Conservation (phyloP, 2,888 invertebrate species). For the Philaethria dido region DNA sequence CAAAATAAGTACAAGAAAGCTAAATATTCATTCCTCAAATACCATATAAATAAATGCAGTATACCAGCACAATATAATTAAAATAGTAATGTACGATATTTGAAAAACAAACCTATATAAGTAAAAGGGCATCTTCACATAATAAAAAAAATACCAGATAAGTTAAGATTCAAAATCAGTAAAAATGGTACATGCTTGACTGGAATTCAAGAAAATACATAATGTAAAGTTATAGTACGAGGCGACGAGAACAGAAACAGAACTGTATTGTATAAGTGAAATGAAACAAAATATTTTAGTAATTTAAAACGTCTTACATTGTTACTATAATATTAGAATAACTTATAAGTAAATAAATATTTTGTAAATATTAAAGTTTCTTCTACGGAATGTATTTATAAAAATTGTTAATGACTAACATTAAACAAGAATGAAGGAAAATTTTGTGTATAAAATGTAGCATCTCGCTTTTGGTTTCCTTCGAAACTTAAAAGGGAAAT, state of each 20-base stretch:
- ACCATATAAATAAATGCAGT: background rate
- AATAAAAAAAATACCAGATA: background rate
- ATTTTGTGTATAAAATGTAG: constrained; percentile 39
- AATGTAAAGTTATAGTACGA: background rate
- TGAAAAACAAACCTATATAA: background rate
- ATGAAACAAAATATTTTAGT: constrained; percentile 4
- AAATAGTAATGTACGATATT: background rate
- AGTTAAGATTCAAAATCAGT: background rate
- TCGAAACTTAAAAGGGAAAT: constrained; percentile 73
- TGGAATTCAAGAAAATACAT: background rate
- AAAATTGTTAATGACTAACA: background rate
- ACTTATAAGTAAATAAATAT: background rate
- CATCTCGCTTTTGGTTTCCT: constrained; percentile 71
- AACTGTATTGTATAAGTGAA: too few relatives aligned
- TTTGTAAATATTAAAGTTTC: background rate
- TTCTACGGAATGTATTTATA: constrained; percentile 1
- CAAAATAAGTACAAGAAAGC: constrained; percentile 11
- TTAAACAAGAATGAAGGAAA: background rate
- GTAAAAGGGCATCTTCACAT: background rate
- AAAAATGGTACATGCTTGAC: background rate
- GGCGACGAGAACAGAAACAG: background rate
- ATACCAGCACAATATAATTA: background rate
- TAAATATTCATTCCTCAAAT: background rate
- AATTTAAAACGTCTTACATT: background rate
- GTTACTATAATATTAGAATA: background rate